Evolutionary conservation across 2,797 vertebrate genomes (phyloP).

Genomic region (Cynodonichthys magdalenae): DNA sequence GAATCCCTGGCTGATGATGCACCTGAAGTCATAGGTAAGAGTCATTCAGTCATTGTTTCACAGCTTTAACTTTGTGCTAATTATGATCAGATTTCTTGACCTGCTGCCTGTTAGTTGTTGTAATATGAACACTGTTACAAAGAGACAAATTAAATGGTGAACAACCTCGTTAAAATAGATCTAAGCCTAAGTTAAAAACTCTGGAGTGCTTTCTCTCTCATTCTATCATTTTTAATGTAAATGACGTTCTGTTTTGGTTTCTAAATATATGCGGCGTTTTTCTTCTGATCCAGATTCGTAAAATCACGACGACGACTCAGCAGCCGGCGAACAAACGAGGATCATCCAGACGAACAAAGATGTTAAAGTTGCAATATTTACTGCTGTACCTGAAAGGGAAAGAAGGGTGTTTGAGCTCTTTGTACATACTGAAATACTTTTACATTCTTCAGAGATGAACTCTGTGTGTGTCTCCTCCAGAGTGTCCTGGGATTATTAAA

Average conservation of each 20-base stretch:
- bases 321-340: conserved; percentile 12
- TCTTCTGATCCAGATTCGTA: conserved; percentile 45
- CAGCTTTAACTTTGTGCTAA: too few species aligned
- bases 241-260: not conserved
- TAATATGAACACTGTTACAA: too few species aligned
- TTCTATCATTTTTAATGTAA: not conserved
- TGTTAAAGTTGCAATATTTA: conserved; percentile 8
- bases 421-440: conserved; percentile 44
- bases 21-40: conserved; percentile 52
- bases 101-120: too few species aligned
- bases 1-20: conserved; percentile 53
- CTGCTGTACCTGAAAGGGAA: conserved; percentile 4
- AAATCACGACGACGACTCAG: conserved; percentile 6
- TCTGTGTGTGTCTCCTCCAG: conserved; percentile 27
- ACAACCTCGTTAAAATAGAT: too few species aligned
- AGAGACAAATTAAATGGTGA: too few species aligned
- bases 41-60: too few species aligned
- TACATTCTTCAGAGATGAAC: conserved; percentile 48
- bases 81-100: too few species aligned
- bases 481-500: conserved; percentile 49
- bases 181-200: too few species aligned
- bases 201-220: too few species aligned
- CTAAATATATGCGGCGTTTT: not conserved
- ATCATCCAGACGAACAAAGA: conserved; percentile 13
- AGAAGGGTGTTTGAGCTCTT: conserved; percentile 5